Evolutionary conservation across 2,113 vertebrate genomes (phyloP).

Genomic region (Ardeotis arabs): DNA sequence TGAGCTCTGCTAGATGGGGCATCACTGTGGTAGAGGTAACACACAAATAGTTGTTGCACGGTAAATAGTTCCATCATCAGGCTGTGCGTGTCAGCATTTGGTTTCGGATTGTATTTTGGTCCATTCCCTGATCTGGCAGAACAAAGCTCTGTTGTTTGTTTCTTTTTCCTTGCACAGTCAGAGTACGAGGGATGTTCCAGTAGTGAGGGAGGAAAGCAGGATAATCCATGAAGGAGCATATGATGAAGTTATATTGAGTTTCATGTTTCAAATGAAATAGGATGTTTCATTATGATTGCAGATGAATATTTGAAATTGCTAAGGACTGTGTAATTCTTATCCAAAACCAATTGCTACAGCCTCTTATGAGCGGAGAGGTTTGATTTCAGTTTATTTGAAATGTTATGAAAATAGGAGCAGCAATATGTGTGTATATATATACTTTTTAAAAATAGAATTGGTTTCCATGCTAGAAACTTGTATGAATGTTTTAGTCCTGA

Average conservation of each 20-base stretch:
- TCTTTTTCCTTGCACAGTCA: background rate
- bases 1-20: background rate
- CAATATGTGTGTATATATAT: background rate
- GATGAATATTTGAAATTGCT: background rate
- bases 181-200: background rate
- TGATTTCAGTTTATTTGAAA: background rate
- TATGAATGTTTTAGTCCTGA: constrained; percentile 1
- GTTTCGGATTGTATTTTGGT: background rate
- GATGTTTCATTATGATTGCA: background rate
- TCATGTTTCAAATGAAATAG: background rate
- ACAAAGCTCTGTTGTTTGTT: background rate
- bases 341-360: background rate
- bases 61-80: background rate
- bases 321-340: background rate
- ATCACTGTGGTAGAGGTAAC: fast-evolving
- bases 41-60: background rate
- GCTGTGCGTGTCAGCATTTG: background rate
- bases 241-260: background rate
- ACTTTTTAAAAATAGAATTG: background rate
- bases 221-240: background rate
- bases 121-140: background rate
- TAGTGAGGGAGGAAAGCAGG: background rate
- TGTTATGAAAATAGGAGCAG: background rate
- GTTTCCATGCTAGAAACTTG: background rate
- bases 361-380: background rate